Percentiles rank a stretch among this genome's conserved stretches.
Evolutionary conservation across 1,140 invertebrate genomes (phyloP).

Genomic region (Stenopsyche tienmushanensis): DNA sequence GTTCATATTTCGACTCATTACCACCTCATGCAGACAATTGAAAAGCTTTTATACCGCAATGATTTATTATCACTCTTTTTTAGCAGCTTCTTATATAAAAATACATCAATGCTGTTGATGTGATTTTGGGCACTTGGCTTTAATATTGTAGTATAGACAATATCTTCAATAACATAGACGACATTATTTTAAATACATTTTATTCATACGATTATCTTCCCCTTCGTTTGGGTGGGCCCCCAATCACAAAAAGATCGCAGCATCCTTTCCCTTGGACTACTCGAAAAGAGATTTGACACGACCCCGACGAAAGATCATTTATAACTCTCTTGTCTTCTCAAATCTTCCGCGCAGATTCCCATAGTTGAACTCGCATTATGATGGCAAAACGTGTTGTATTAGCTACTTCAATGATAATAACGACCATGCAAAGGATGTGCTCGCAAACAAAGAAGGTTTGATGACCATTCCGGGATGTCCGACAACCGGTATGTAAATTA

Average conservation of each 20-base stretch:
- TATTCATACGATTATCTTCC: neutral
- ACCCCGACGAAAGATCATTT: slow-evolving; percentile 32
- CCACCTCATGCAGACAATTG: slow-evolving; percentile 23
- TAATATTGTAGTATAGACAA: neutral
- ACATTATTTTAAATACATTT: neutral
- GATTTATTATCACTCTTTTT: slow-evolving; percentile 8
- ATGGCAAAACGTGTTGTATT: neutral
- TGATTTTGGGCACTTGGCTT: no score
- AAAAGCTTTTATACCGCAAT: neutral
- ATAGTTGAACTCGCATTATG: slow-evolving; percentile 16
- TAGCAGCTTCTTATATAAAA: neutral
- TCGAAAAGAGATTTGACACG: slow-evolving; percentile 37
- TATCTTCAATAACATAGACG: neutral
- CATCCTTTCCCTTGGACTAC: slow-evolving; percentile 5
- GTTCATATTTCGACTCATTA: slow-evolving; percentile 38
- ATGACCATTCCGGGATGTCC: slow-evolving; percentile 6
- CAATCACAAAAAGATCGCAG: slow-evolving; percentile 6
- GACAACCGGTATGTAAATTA: slow-evolving; percentile 37
- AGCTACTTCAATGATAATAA: neutral
- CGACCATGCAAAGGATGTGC: neutral
- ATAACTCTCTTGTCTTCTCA: slow-evolving; percentile 37
- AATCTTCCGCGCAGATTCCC: slow-evolving; percentile 20
- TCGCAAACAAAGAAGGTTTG: neutral
- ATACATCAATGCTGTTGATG: neutral
- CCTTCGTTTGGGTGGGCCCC: neutral